Evolutionary conservation across 2,888 invertebrate genomes (phyloP).

Genomic region (Nebria brevicollis): DNA sequence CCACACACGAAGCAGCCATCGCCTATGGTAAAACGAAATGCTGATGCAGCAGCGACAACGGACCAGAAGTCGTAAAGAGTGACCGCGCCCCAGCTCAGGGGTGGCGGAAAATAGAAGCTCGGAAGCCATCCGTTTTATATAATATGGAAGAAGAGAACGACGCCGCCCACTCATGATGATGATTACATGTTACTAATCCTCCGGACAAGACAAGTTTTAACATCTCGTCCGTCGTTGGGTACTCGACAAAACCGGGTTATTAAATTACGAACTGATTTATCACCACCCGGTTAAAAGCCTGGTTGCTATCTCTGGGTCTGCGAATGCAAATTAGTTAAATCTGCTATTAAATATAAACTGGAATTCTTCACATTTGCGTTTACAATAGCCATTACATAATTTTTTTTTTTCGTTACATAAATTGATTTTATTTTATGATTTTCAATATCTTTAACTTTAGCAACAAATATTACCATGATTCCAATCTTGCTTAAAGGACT

Average conservation of each 20-base stretch:
- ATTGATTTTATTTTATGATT: too few species aligned
- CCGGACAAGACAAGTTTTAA: slow-evolving; percentile 42
- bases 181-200: slow-evolving; percentile 45
- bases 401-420: too few species aligned
- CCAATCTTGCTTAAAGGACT: not conserved
- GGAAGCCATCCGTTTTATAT: slow-evolving; percentile 11
- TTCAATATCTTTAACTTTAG: too few species aligned
- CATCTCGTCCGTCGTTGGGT: slow-evolving; percentile 23
- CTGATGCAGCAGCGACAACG: slow-evolving; percentile 23
- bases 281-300: slow-evolving; percentile 1
- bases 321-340: not conserved
- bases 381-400: too few species aligned
- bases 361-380: too few species aligned
- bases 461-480: not conserved
- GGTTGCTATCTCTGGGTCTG: not conserved
- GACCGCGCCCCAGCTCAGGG: slow-evolving; percentile 22
- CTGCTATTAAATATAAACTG: not conserved
- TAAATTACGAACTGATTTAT: slow-evolving; percentile 44
- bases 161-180: slow-evolving; percentile 25
- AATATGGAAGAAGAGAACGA: not conserved
- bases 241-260: slow-evolving; percentile 23
- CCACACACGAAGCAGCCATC: not conserved
- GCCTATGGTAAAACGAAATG: slow-evolving; percentile 3
- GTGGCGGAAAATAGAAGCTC: not conserved
- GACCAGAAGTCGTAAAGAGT: slow-evolving; percentile 27